phyloP scores from a whole-genome alignment of 2,797 vertebrate species.

The Sandelia bainsii region DNA sequence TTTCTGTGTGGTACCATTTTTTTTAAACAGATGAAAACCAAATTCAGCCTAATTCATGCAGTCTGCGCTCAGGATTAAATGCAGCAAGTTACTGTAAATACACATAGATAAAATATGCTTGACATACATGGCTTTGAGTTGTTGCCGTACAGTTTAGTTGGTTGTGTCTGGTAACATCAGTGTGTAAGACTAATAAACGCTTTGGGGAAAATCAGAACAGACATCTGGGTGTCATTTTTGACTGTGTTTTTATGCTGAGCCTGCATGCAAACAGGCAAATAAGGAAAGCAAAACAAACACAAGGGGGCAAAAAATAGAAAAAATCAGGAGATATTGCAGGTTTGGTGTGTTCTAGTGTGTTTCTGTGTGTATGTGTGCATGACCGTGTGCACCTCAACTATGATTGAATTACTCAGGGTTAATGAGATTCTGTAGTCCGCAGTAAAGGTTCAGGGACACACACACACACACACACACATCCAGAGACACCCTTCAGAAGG shows the following conservation, averaged over 20 bases:
- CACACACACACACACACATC: constrained; percentile 31
- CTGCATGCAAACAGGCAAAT: constrained; percentile 10
- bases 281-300: constrained; percentile 15
- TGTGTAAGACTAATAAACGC: constrained; percentile 37
- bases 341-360: constrained; percentile 17
- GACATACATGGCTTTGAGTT: background rate
- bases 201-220: constrained; percentile 38
- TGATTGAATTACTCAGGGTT: constrained; percentile 79
- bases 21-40: no score
- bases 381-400: constrained; percentile 56
- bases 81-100: background rate
- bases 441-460: constrained; percentile 59
- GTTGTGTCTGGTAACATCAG: constrained; percentile 16
- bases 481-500: constrained; percentile 55
- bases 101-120: background rate
- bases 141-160: constrained; percentile 3
- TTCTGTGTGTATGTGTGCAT: constrained; percentile 33
- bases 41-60: background rate
- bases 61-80: background rate
- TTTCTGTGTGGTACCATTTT: background rate
- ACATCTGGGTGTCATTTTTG: constrained; percentile 26
- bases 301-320: background rate
- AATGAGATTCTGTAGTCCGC: constrained; percentile 75
- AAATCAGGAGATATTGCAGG: constrained; percentile 31
- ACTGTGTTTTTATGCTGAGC: constrained; percentile 1